phyloP scores from a whole-genome alignment of 1,140 invertebrate genomes.

The Periplaneta americana region DNA sequence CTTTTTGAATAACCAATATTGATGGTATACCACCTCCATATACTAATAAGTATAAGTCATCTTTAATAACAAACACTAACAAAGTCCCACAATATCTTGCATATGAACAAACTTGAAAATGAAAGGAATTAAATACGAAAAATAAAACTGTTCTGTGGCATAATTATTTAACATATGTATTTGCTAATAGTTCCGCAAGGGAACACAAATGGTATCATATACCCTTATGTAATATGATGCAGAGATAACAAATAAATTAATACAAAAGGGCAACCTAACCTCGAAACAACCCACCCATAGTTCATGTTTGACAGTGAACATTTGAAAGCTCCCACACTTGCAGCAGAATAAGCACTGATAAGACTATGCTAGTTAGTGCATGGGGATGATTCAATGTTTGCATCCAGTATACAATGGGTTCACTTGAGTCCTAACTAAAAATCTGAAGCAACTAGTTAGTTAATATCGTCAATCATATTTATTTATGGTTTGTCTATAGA shows the following conservation, averaged over 20 bases:
- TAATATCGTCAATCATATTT: neutral
- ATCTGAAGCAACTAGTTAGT: slow-evolving; percentile 19
- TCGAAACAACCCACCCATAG: neutral
- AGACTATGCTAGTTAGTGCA: slow-evolving; percentile 6
- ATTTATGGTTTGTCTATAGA: slow-evolving; percentile 1
- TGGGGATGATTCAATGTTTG: slow-evolving; percentile 1
- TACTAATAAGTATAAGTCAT: no score
- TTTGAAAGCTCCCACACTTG: slow-evolving; percentile 8
- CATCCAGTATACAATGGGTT: slow-evolving; percentile 10
- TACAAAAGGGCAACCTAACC: neutral
- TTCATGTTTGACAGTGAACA: neutral
- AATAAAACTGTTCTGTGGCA: neutral
- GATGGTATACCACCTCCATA: no score
- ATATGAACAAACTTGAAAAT: no score
- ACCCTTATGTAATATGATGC: neutral
- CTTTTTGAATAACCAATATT: no score
- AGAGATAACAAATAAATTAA: slow-evolving; percentile 5
- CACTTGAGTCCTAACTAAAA: slow-evolving; percentile 17
- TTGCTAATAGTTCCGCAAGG: neutral
- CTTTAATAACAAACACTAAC: no score
- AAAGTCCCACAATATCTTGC: no score
- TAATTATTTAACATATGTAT: neutral
- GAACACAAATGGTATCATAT: neutral
- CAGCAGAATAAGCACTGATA: slow-evolving; percentile 13
- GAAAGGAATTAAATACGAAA: no score